phyloP scores from a whole-genome alignment of 2,113 vertebrate genomes.

The Phoxinus phoxinus region DNA sequence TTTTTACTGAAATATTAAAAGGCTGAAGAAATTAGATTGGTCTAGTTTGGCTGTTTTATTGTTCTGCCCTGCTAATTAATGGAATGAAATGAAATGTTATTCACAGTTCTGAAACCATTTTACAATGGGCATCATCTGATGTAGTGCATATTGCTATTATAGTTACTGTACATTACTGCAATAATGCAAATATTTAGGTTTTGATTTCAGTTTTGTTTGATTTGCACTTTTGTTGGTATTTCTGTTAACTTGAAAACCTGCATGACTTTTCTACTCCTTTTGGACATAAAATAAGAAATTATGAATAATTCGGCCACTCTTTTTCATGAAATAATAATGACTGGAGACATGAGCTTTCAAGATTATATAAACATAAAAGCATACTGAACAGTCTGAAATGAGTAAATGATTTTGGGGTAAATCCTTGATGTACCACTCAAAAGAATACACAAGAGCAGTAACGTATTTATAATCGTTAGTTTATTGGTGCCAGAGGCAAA shows the following conservation, averaged over 20 bases:
- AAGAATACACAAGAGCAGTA: background rate
- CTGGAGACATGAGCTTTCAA: background rate
- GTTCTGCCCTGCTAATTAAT: background rate
- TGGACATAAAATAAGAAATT: background rate
- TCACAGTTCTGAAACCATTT: background rate
- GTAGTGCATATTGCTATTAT: background rate
- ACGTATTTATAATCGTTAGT: constrained; percentile 14
- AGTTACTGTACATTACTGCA: background rate
- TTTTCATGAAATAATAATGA: background rate
- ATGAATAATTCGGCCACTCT: background rate
- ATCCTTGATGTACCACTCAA: background rate
- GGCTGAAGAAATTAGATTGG: background rate
- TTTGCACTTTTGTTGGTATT: background rate
- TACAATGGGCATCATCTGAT: background rate
- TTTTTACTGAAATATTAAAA: background rate
- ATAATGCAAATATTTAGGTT: background rate
- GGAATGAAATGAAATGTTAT: background rate
- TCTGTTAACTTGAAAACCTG: background rate
- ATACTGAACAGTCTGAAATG: background rate
- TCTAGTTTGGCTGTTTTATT: background rate
- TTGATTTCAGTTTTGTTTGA: background rate
- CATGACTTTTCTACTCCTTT: background rate
- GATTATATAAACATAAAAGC: background rate
- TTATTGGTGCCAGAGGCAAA: constrained; percentile 54
- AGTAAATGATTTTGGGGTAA: background rate